Percentiles rank a stretch among this genome's conserved stretches.
These are phyloP conservation scores for Pseudolaguvia tuberculata DNA, from an alignment of 2,113 vertebrate genomes.

Conservation along the genomic window DNA sequence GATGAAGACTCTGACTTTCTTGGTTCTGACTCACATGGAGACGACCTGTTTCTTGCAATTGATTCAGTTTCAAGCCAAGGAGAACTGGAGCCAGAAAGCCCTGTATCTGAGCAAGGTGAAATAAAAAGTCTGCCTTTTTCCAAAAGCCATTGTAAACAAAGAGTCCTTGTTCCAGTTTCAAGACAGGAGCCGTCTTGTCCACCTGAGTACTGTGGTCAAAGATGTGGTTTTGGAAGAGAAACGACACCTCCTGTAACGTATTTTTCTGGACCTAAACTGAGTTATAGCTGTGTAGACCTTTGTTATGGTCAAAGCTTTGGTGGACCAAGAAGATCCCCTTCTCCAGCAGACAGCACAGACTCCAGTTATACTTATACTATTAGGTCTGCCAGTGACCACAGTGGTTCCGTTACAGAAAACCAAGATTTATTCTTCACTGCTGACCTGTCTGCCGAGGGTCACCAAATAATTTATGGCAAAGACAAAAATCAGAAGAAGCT, in stretches of 20 bases:
- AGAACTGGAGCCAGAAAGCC: slow-evolving; percentile 63
- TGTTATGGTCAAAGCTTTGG: slow-evolving; percentile 57
- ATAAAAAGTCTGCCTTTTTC: slow-evolving; percentile 40
- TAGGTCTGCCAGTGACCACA: slow-evolving; percentile 56
- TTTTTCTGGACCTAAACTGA: slow-evolving; percentile 39
- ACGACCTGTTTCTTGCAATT: slow-evolving; percentile 62
- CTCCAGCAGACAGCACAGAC: slow-evolving; percentile 68
- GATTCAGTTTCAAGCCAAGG: slow-evolving; percentile 60
- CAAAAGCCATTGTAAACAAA: slow-evolving; percentile 55
- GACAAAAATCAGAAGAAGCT: slow-evolving; percentile 42
- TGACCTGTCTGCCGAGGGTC: slow-evolving; percentile 59
- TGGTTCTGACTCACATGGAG: slow-evolving; percentile 56
- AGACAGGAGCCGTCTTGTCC: slow-evolving; percentile 58
- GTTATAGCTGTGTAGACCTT: slow-evolving; percentile 63
- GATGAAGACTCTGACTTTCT: slow-evolving; percentile 62
- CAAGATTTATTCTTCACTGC: slow-evolving; percentile 62
- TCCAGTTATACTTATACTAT: slow-evolving; percentile 72
- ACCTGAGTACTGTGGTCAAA: slow-evolving; percentile 16
- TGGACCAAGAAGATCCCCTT: slow-evolving; percentile 59
- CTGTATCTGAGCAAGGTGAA: slow-evolving; percentile 38
- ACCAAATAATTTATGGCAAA: slow-evolving; percentile 49
- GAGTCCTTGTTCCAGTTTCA: slow-evolving; percentile 55
- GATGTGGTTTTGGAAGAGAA: slow-evolving; percentile 27
- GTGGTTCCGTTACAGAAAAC: slow-evolving; percentile 49
- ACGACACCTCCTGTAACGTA: slow-evolving; percentile 13